phyloP scores from a whole-genome alignment of 2,888 invertebrate species.

The Chromoteleia sp. region DNA sequence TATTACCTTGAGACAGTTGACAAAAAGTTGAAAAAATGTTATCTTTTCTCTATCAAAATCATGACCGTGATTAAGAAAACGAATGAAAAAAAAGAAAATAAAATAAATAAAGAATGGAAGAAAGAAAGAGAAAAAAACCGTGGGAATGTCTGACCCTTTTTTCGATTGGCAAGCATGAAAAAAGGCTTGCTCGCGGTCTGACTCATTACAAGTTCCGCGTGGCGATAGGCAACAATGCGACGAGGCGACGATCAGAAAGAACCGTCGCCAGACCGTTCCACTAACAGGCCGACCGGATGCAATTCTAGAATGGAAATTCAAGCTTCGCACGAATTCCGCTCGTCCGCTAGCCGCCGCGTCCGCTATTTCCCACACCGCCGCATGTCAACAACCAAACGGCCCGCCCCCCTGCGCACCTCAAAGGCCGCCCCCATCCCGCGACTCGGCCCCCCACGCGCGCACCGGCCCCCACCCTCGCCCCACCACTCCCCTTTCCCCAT shows the following conservation, averaged over 20 bases:
- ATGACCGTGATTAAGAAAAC: too few species aligned
- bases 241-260: slow-evolving; percentile 43
- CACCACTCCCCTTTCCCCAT: too few species aligned
- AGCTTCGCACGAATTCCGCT: slow-evolving; percentile 75
- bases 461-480: slow-evolving; percentile 8
- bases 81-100: too few species aligned
- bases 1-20: too few species aligned
- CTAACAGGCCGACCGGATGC: slow-evolving; percentile 77
- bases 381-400: slow-evolving; percentile 82
- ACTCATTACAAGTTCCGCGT: slow-evolving; percentile 38
- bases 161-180: too few species aligned
- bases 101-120: too few species aligned
- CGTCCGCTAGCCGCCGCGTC: slow-evolving; percentile 83
- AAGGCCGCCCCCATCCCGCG: slow-evolving; percentile 61
- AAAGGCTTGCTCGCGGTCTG: slow-evolving; percentile 14
- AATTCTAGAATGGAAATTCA: slow-evolving; percentile 82
- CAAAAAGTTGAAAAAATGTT: too few species aligned
- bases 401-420: slow-evolving; percentile 6
- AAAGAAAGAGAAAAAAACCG: background rate
- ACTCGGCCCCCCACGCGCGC: slow-evolving; percentile 55
- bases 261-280: slow-evolving; percentile 25
- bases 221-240: slow-evolving; percentile 21
- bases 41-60: too few species aligned
- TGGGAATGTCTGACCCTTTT: too few species aligned
- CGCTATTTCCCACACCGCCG: slow-evolving; percentile 82